phyloP scores from a whole-genome alignment of 1,140 invertebrate genomes.

The Laodelphax striatellus region DNA sequence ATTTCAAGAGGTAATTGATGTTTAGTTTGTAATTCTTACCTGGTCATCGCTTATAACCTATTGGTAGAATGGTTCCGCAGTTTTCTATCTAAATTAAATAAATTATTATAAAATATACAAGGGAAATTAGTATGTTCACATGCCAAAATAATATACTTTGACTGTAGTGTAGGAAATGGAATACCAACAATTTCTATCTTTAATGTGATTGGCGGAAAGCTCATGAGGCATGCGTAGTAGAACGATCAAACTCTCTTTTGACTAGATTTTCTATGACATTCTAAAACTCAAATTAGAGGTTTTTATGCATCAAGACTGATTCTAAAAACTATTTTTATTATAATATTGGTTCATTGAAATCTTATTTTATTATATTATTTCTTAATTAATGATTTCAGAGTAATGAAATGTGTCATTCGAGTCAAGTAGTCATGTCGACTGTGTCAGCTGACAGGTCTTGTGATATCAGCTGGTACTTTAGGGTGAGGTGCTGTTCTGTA shows the following conservation, averaged over 20 bases:
- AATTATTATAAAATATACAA: not conserved
- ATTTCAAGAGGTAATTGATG: too few species aligned
- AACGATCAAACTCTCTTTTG: too few species aligned
- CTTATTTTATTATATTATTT: too few species aligned
- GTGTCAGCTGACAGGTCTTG: constrained; percentile 25
- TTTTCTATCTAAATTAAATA: not conserved
- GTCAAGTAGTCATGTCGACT: not conserved
- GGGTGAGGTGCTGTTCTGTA: constrained; percentile 15
- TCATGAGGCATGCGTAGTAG: not conserved
- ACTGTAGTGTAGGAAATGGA: not conserved
- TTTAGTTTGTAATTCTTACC: too few species aligned
- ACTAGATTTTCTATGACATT: too few species aligned
- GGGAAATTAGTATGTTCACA: not conserved
- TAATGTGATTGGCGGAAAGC: not conserved
- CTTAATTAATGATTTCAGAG: too few species aligned
- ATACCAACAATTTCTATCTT: not conserved
- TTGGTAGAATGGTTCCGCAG: too few species aligned
- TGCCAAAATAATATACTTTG: not conserved
- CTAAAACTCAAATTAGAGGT: too few species aligned
- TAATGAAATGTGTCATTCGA: not conserved
- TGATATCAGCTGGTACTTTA: constrained; percentile 18
- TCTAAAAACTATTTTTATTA: too few species aligned
- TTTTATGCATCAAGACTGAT: too few species aligned
- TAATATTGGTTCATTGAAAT: too few species aligned
- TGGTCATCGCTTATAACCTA: too few species aligned